phyloP scores from a whole-genome alignment of 2,888 invertebrate genomes.

The Cephus nigrinus region DNA sequence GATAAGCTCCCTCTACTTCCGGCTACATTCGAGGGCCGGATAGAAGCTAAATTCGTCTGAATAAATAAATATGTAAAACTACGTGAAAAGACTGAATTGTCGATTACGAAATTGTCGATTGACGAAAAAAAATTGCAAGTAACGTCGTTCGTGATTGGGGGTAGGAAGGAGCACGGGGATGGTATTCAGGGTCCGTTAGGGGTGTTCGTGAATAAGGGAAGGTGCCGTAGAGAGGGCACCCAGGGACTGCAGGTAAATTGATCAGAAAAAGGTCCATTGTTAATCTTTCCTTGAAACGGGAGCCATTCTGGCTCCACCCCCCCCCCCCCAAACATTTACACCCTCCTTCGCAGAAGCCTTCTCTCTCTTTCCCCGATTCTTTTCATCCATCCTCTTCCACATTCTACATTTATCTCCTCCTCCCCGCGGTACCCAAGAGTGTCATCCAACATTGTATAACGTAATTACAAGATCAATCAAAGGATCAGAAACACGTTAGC shows the following conservation, averaged over 20 bases:
- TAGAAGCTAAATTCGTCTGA: background rate
- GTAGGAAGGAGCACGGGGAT: background rate
- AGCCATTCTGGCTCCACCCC: background rate
- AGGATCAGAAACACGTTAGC: no score
- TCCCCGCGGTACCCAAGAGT: no score
- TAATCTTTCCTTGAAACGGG: background rate
- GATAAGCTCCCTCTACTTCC: background rate
- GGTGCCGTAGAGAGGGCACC: background rate
- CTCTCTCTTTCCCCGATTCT: no score
- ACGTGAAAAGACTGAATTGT: background rate
- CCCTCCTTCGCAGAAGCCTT: no score
- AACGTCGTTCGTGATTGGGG: background rate
- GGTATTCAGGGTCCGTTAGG: background rate
- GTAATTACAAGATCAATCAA: no score
- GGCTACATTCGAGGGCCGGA: background rate
- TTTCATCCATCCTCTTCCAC: no score
- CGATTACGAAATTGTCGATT: background rate
- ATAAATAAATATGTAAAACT: no score
- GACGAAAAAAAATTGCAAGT: background rate
- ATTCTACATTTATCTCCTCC: no score
- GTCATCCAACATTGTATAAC: no score
- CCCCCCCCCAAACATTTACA: no score
- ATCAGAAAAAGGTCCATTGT: conserved; percentile 8
- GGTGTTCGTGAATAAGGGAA: background rate
- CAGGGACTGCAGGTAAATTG: conserved; percentile 5